A percentile compares a stretch with the other conserved stretches of the same genome.
Conservation (phyloP, 2,113 vertebrate species). For the Typhlomys cinereus region DNA sequence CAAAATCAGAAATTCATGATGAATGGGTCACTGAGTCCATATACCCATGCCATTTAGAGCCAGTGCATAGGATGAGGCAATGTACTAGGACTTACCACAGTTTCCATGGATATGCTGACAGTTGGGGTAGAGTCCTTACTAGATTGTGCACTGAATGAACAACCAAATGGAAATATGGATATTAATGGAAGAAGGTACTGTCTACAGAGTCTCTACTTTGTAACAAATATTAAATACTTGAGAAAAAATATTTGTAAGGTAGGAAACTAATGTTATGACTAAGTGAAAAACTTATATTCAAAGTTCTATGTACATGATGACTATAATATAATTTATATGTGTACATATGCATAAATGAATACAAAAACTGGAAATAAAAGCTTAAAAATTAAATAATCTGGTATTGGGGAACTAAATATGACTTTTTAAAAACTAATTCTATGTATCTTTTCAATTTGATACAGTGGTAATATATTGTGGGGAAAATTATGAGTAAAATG, state of each 20-base stretch:
- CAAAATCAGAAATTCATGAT: neutral
- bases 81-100: neutral
- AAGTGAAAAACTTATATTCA: neutral
- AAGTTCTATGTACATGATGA: neutral
- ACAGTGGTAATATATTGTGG: neutral
- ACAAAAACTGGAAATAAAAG: neutral
- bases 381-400: neutral
- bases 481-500: neutral
- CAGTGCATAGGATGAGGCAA: no score
- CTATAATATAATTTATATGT: neutral
- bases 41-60: neutral
- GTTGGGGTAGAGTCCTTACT: neutral
- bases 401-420: neutral
- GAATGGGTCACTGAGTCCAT: neutral
- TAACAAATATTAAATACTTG: neutral
- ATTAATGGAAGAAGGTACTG: constrained; percentile 13
- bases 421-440: neutral
- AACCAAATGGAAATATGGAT: neutral
- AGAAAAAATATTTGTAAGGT: neutral
- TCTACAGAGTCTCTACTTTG: neutral
- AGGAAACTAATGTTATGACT: neutral
- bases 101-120: neutral
- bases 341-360: neutral
- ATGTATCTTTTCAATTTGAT: neutral
- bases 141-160: neutral